Conservation (phyloP, 2,113 vertebrate genomes). For the Vidua macroura region DNA sequence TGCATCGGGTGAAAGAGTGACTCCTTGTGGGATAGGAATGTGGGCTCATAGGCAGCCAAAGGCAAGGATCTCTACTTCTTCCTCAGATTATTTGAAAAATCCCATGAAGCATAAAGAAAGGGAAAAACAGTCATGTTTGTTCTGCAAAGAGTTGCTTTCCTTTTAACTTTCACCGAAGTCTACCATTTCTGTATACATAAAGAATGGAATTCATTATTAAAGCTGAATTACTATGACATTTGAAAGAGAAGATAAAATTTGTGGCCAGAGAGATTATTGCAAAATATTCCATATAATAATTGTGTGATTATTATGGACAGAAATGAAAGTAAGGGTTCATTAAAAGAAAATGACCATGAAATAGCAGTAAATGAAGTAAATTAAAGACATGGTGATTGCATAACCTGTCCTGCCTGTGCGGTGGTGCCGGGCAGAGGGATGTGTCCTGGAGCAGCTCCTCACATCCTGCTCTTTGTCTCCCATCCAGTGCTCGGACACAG, state of each 20-base stretch:
- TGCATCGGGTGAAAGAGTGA: accelerated
- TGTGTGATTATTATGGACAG: constrained; percentile 47
- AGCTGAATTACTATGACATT: constrained; percentile 23
- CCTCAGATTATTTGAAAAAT: not conserved
- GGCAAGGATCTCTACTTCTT: not conserved
- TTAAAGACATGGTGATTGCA: not conserved
- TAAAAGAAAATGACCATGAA: constrained; percentile 53
- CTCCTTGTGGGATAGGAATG: not conserved
- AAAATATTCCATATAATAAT: constrained; percentile 30
- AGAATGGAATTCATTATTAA: constrained; percentile 17
- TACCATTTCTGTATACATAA: not conserved
- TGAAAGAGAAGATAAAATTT: constrained; percentile 30
- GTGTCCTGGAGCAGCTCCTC: not conserved
- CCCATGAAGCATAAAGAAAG: not conserved
- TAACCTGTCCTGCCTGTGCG: accelerated
- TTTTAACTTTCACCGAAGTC: not conserved
- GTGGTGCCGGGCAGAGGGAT: not conserved
- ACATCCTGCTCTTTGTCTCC: not conserved
- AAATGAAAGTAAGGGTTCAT: constrained; percentile 42
- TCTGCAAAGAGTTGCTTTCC: not conserved
- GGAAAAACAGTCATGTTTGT: not conserved
- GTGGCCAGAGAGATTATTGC: constrained; percentile 5
- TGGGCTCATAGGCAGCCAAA: not conserved
- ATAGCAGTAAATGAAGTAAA: constrained; percentile 53
- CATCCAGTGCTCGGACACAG: accelerated